Evolutionary conservation across 2,888 invertebrate species (phyloP), one percentile per base, ranked within the genome.

Genomic region (Patella pellucida): DNA sequence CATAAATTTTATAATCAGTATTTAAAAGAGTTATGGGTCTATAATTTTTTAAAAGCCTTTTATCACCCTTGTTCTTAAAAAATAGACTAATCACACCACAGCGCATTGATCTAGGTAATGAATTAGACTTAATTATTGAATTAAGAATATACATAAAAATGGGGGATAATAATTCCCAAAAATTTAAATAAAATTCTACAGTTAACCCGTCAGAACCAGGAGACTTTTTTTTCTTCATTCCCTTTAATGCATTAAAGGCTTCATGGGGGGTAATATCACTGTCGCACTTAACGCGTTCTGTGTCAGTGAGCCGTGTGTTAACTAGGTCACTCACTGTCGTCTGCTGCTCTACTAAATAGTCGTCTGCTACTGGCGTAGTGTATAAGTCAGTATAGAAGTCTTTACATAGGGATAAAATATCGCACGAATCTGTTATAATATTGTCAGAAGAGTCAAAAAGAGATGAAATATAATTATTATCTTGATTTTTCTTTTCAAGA

Each of bases 21-120:
- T 82, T 81, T 51, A 84, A 69, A 3, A 83, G 56, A 12, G 82
- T 81, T 31, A 84, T 84, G 3, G 83, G 85, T 23, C 82, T 70
- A 68, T 79, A 82, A 69, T 77, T 77, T 75, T 81, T 81, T 69
- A 83, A 71, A 69, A 76, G 14, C 15, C 68, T 50, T 14, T 74
- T 54, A 56, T 81, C 73, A 52, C 56, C 41, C 31, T 50, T 52
- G 69, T 83, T 81, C 79, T 83, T 82, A 72, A 80, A 81, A 62
- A 84, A 67, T 52, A 80, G 71, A 51, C 77, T 76, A n/a, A 80
- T 78, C 52, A 71, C 75, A 67, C 70, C 71, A 16, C 50, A 41
- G 56, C 75, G 75, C 54, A 74, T 74, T 11, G 73, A 56, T n/a
- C 70, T 68, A 41, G 77, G 73, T 14, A 80, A 72, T n/a, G 52